Evolutionary conservation across 1,140 invertebrate species (phyloP), one percentile per base, ranked within the genome.

Genomic region (Drosophila suzukii): DNA sequence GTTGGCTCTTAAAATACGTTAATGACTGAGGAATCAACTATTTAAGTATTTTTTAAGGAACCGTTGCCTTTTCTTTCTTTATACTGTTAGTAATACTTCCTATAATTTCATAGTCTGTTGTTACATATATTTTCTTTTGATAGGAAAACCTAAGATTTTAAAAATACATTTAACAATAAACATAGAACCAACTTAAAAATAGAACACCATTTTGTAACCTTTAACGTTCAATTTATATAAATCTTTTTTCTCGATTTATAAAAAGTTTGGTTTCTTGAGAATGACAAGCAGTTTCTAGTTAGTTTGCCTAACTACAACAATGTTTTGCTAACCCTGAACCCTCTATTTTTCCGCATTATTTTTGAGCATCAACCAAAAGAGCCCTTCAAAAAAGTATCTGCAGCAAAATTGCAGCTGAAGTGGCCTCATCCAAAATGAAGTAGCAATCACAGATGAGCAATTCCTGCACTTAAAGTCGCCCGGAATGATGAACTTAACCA

Each of bases 401-500:
- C 20, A 15, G 15, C 24, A 58, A 20, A 17, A 58, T 8, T 57
- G 53, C 54, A 57, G 17, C 34, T 65, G 32, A 30, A 57, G 34
- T 57, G 34, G 54, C n/a, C 32, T 57, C 27, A 55, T 55, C 39
- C 30, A 32, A 65, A 58, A 65, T 58, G 15, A 49, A 65, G 62
- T 41, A 27, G 34, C 67, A 47, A 70, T 56, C 50, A 44, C 39
- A 20, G 24, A 39, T 51, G 56, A 53, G 55, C 38, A 54, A 38
- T 75, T 54, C 15, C 47, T 54, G 47, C 46, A 51, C 72, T 75
- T 46, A 51, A 71, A 51, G 47, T 34, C 46, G 7, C 12, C 32
- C 41, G 15, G 50, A 36, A 55, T 54, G 47, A 51, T 44, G 51
- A 44, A 54, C 50, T 39, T 30, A 53, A 39, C 4, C 55, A 43